Evolutionary conservation across 1,140 invertebrate genomes (phyloP), one percentile per base, ranked within the genome.

Genomic region (Andricus grossulariae): DNA sequence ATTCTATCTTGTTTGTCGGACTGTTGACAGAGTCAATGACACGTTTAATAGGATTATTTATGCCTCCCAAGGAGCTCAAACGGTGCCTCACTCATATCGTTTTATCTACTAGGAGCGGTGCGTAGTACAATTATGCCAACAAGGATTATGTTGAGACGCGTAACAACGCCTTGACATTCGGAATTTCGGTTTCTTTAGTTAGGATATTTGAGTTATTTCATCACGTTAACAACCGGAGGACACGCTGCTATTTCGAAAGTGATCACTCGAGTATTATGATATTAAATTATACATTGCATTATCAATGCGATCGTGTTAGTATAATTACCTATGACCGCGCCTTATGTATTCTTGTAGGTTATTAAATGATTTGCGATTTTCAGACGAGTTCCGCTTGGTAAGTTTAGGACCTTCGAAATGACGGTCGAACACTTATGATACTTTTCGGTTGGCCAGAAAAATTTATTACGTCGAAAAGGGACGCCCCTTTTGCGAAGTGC

Each of bases 21-120:
- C 88, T 88, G 88, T 88, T 88, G 86, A 88, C 87, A 86, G 78
- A 84, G 75, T 73, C 83, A 86, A 83, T 86, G 86, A 89, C 86
- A 88, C 84, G 83, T 87, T 88, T 88, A 90, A 90, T 89, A 85
- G 88, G 88, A 89, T 90, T 89, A 90, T 90, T 89, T 87, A 88
- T 89, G 85, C 85, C 79, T 77, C 80, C 72, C 82, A 85, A 89
- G 83, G 84, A 81, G 87, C 84, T 87, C 87, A 88, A 87, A 80
- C 79, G 83, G 76, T 80, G 79, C 77, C 80, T 80, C 79, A 21
- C 75, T 49, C 82, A 75, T 86, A 87, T 87, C 82, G 75, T 77
- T 86, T 82, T 82, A 88, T 88, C 82, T 87, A 88, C 84, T 84
- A 80, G 13, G 15, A 39, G 32, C 32, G 80, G 39, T 45, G 39